Evolutionary conservation across 92 coral and sea anemone genomes (phyloP).

Genomic region (Phenganax stokvisi): DNA sequence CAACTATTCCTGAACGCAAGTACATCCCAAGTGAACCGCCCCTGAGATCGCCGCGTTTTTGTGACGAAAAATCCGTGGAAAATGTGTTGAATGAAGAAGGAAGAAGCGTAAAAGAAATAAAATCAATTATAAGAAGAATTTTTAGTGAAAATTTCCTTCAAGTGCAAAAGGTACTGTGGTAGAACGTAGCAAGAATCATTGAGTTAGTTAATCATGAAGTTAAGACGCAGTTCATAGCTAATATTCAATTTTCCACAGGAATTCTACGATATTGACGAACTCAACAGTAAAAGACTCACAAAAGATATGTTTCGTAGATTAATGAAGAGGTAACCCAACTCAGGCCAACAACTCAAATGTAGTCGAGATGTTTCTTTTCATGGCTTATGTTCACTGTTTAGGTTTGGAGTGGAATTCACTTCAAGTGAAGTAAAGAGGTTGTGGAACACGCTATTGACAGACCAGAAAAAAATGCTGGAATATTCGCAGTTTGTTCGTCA

Average conservation of each 20-base stretch:
- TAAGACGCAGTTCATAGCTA: neutral
- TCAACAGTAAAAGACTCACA: constrained; percentile 83
- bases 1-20: constrained; percentile 32
- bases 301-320: constrained; percentile 72
- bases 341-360: no score
- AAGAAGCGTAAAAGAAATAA: constrained; percentile 79
- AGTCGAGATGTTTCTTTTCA: neutral
- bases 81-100: constrained; percentile 77
- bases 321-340: constrained; percentile 55
- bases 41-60: constrained; percentile 74
- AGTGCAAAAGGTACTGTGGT: constrained; percentile 66
- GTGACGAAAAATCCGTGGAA: constrained; percentile 76
- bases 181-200: neutral
- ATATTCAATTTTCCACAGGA: constrained; percentile 49
- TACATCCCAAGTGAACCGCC: constrained; percentile 52
- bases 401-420: constrained; percentile 72
- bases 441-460: constrained; percentile 93
- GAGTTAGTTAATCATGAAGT: neutral
- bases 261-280: constrained; percentile 87
- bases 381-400: neutral
- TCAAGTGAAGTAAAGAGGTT: constrained; percentile 79
- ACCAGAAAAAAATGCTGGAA: constrained; percentile 77
- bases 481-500: constrained; percentile 88
- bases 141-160: constrained; percentile 63
- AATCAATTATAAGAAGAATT: constrained; percentile 52